Conservation (phyloP, 2,888 invertebrate genomes). For the Noctua comes region DNA sequence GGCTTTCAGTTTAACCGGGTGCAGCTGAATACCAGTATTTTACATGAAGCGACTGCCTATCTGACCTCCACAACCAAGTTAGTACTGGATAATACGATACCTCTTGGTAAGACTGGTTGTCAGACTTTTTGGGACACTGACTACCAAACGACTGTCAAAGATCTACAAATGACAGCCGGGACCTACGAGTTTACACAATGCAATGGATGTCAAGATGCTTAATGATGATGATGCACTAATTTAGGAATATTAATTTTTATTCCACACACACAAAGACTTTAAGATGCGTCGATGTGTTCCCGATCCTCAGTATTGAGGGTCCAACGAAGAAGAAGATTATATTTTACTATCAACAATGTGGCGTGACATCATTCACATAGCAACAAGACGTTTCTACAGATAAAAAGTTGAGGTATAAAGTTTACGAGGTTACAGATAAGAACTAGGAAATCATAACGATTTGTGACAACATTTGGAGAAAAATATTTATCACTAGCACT, state of each 20-base stretch:
- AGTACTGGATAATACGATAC: too few relatives aligned
- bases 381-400: conserved; percentile 22
- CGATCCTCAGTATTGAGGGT: background rate
- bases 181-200: background rate
- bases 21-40: background rate
- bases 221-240: background rate
- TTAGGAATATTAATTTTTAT: background rate
- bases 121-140: too few relatives aligned
- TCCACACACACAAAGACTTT: background rate
- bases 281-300: background rate
- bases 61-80: too few relatives aligned
- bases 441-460: conserved; percentile 18
- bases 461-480: background rate
- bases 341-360: background rate
- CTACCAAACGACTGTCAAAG: too few relatives aligned
- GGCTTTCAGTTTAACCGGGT: background rate
- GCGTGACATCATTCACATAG: conserved; percentile 3
- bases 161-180: too few relatives aligned
- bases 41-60: too few relatives aligned
- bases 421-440: conserved; percentile 45
- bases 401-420: conserved; percentile 20
- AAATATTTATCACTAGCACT: background rate
- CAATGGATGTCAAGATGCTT: background rate
- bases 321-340: background rate
- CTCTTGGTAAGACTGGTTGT: too few relatives aligned